These are phyloP conservation scores for Anorthoa munda DNA, from an alignment of 2,888 invertebrate species.

Conservation along the genomic window DNA sequence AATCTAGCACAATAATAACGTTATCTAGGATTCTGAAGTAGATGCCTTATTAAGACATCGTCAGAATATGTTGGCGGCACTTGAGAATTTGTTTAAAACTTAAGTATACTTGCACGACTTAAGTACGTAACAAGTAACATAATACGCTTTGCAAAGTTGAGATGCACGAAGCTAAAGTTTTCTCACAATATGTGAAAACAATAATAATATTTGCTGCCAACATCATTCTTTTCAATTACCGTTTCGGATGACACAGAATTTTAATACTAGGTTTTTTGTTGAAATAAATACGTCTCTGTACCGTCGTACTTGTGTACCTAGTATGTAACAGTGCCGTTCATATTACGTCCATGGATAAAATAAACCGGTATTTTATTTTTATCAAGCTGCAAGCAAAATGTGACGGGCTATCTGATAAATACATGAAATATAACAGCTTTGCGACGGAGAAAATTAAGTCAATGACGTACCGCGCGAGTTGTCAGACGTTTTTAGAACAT, in stretches of 20 bases:
- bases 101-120: constrained; percentile 10
- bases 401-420: constrained; percentile 82
- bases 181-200: constrained; percentile 26
- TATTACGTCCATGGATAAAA: constrained; percentile 71
- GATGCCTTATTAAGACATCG: constrained; percentile 24
- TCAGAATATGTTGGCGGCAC: constrained; percentile 10
- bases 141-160: constrained; percentile 8
- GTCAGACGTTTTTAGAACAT: constrained; percentile 37
- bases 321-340: constrained; percentile 40
- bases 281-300: constrained; percentile 46
- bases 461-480: constrained; percentile 43
- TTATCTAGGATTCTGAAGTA: constrained; percentile 24
- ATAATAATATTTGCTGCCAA: constrained; percentile 48
- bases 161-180: constrained; percentile 15
- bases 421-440: constrained; percentile 76
- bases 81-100: constrained; percentile 21
- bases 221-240: constrained; percentile 57
- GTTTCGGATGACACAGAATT: constrained; percentile 34
- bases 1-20: constrained; percentile 42
- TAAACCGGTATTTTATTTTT: constrained; percentile 79
- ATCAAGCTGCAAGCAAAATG: constrained; percentile 74
- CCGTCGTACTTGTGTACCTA: constrained; percentile 17
- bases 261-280: constrained; percentile 48
- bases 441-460: constrained; percentile 79
- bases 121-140: constrained; percentile 1